These are phyloP conservation scores for Saturnia japonica DNA, from an alignment of 2,888 invertebrate genomes.

Conservation along the genomic window DNA sequence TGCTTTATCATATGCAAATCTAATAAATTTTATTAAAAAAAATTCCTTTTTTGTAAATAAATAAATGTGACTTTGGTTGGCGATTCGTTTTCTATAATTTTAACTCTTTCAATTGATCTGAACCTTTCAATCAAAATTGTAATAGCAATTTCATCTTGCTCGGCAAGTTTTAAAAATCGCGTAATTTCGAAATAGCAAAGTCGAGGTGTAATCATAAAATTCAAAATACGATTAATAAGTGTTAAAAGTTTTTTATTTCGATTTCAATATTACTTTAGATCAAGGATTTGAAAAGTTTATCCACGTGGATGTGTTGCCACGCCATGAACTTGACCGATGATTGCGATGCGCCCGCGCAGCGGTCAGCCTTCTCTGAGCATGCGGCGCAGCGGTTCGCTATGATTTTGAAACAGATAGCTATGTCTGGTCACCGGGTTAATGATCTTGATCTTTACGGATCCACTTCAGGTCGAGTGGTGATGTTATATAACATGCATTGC, in stretches of 20 bases:
- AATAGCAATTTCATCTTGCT: too few species aligned
- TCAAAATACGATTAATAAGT: not conserved
- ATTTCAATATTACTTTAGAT: not conserved
- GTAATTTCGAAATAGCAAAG: too few species aligned
- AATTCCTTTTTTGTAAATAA: too few species aligned
- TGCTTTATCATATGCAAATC: too few species aligned
- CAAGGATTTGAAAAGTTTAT: not conserved
- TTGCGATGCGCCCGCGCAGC: conserved; percentile 59
- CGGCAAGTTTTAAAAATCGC: too few species aligned
- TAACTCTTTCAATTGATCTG: too few species aligned
- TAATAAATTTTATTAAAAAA: too few species aligned
- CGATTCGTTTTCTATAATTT: too few species aligned
- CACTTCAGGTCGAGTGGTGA: conserved; percentile 20
- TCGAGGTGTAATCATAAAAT: not conserved
- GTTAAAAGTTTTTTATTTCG: not conserved
- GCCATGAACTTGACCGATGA: conserved; percentile 76
- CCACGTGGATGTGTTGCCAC: conserved; percentile 22
- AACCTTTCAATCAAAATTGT: too few species aligned
- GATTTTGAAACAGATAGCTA: conserved; percentile 44
- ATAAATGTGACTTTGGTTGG: too few species aligned
- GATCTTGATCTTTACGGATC: conserved; percentile 52
- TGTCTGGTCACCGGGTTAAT: conserved; percentile 44
- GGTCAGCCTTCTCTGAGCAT: conserved; percentile 57
- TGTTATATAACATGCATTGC: not conserved
- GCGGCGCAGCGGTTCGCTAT: conserved; percentile 31